Evolutionary conservation across 2,113 vertebrate genomes (phyloP), one percentile per base, ranked within the genome.

Genomic region (Ammodytes dubius): DNA sequence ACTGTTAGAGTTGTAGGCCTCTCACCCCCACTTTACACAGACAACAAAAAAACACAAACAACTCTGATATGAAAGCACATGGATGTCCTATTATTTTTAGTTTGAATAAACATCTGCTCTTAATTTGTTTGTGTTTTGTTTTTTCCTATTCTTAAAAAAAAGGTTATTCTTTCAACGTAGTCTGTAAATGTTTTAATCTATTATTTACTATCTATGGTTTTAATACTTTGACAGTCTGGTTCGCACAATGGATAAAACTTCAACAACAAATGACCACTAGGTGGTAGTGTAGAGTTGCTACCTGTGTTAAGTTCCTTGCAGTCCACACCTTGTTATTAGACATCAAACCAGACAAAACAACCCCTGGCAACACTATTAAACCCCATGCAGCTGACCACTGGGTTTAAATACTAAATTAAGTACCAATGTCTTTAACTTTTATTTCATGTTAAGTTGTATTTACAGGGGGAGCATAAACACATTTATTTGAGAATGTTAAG

Each of bases 231-330:
- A 56, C 15, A 67, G 53, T 39, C 40, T 71, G 17, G 17, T 83
- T 53, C 54, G 6, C 11, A 40, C 39, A 4, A n/a, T n/a, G 13
- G 17, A 5, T 45, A 13, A 15, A 40, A 40, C 14, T 1, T 1
- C 27, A 4, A 7, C 52, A 56, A 19, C 47, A 64, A 52, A 6
- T 54, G 37, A 2, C 88, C 92, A 86, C 86, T 74, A 88, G 91
- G 77, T 88, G 81, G 83, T 59, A 82, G 60, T 65, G 53, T 12
- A 61, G 66, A 86, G 82, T 74, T 6, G 3, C 1, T 13, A 12
- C 9, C 11, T 35, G 37, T 14, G 2, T 43, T 40, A 2, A 47
- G 1, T n/a, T 9, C n/a, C 2, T 7, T 35, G 14, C n/a, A 6
- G 61, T 4, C 35, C 13, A 61, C 13, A 35, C 35, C 5, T 43